These are phyloP conservation scores for Aspidapion aeneum DNA, from an alignment of 2,888 invertebrate genomes.

Conservation along the genomic window DNA sequence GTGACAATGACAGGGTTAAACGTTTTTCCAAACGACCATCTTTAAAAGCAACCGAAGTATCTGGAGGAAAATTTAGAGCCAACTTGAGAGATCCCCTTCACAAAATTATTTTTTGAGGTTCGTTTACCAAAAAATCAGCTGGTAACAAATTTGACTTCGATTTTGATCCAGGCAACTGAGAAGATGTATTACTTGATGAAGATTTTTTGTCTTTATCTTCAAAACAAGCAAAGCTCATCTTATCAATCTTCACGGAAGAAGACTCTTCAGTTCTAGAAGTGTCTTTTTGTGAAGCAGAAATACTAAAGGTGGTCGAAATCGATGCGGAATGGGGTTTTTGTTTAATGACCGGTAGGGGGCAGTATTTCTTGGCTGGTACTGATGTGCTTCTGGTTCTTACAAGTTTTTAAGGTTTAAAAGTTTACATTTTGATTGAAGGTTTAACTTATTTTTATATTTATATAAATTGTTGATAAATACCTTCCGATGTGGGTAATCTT, in stretches of 20 bases:
- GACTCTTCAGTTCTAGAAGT: too few species aligned
- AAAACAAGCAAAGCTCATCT: constrained; percentile 6
- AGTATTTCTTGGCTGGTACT: constrained; percentile 32
- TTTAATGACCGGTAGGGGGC: constrained; percentile 20
- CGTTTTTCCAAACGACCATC: constrained; percentile 18
- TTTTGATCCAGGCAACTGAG: too few species aligned
- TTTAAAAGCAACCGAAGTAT: constrained; percentile 41
- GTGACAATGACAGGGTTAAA: too few species aligned
- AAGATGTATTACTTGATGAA: too few species aligned
- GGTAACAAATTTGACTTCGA: background rate
- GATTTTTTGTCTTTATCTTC: constrained; percentile 3
- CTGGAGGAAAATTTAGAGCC: constrained; percentile 45
- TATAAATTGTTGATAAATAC: too few species aligned
- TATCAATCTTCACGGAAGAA: too few species aligned
- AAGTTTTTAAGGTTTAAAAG: constrained; percentile 38
- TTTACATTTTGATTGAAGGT: too few species aligned
- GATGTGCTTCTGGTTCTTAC: constrained; percentile 37
- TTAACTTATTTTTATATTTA: too few species aligned
- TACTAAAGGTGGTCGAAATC: constrained; percentile 1
- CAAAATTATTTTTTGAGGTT: constrained; percentile 40
- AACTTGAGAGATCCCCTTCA: constrained; percentile 43
- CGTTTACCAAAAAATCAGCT: constrained; percentile 16
- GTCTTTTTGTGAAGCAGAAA: too few species aligned
- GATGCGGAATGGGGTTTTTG: constrained; percentile 19
- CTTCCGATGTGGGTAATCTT: too few species aligned